Evolutionary conservation across 2,113 vertebrate genomes (phyloP).

Genomic region (Craseonycteris thonglongyai): DNA sequence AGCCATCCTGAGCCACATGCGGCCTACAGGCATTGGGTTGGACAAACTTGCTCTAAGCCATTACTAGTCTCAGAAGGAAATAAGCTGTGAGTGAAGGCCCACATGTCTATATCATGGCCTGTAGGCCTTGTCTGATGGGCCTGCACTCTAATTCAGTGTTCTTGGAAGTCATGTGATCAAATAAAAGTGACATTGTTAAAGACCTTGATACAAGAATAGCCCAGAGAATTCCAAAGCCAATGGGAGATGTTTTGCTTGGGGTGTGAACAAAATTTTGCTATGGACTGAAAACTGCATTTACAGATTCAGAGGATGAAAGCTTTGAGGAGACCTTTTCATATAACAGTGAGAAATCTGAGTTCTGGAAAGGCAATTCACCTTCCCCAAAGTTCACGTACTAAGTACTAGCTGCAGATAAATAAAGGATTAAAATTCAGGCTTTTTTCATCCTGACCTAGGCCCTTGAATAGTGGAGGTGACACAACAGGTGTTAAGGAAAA

Average conservation of each 20-base stretch:
- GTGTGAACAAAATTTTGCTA: background rate
- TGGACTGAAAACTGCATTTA: background rate
- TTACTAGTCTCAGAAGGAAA: background rate
- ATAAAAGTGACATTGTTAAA: background rate
- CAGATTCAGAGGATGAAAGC: background rate
- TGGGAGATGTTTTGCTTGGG: background rate
- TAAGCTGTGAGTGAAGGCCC: background rate
- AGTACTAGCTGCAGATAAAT: background rate
- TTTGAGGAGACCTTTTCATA: background rate
- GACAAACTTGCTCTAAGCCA: too few species aligned
- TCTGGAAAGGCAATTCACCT: background rate
- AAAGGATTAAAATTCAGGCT: background rate
- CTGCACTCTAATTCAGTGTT: background rate
- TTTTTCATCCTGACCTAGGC: background rate
- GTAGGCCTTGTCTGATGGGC: background rate
- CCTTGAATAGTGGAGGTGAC: background rate
- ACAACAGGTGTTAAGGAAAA: background rate
- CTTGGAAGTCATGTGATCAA: background rate
- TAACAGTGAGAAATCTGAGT: background rate
- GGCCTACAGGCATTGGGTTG: too few species aligned
- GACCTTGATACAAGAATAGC: background rate
- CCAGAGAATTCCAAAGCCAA: background rate
- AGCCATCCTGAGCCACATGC: too few species aligned
- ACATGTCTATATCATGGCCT: background rate
- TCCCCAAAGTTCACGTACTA: background rate